Percentiles rank a stretch among this genome's conserved stretches.
Evolutionary conservation across 23 tunicate genomes (phyloP).

Genomic region (Halocynthia aurantium): DNA sequence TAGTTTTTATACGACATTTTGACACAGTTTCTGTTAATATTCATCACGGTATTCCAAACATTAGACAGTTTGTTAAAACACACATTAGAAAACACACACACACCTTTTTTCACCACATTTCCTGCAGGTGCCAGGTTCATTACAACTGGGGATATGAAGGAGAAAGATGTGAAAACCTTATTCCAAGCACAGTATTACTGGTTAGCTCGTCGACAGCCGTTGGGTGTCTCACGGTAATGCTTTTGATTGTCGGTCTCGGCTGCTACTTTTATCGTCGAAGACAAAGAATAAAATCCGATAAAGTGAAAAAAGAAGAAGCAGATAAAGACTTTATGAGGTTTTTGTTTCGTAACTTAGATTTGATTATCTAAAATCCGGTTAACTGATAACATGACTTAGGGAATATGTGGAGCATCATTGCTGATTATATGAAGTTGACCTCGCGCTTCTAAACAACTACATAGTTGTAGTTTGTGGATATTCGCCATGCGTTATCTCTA

Average conservation of each 20-base stretch:
- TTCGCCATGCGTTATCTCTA: too few relatives aligned
- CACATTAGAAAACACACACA: background rate
- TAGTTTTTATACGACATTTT: background rate
- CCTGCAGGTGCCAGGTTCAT: conserved; percentile 14
- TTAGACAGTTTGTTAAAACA: background rate
- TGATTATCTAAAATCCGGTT: background rate
- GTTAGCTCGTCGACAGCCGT: conserved; percentile 19
- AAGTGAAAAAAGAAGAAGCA: background rate
- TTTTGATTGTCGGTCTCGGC: conserved; percentile 9
- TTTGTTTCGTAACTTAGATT: background rate
- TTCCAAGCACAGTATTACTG: conserved; percentile 15
- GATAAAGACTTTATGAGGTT: conserved; percentile 28
- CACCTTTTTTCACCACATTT: background rate
- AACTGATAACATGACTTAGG: background rate
- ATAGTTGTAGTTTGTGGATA: too few relatives aligned
- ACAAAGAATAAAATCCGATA: conserved; percentile 1
- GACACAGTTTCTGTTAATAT: background rate
- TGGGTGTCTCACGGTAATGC: conserved; percentile 4
- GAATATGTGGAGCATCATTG: background rate
- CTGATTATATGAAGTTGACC: background rate
- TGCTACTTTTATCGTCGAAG: conserved; percentile 9
- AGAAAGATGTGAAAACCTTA: conserved; percentile 12
- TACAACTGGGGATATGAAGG: conserved; percentile 24
- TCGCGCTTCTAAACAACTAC: background rate
- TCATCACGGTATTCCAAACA: background rate